These are phyloP conservation scores for Heterochromis multidens DNA, from an alignment of 2,113 vertebrate species.

Conservation along the genomic window DNA sequence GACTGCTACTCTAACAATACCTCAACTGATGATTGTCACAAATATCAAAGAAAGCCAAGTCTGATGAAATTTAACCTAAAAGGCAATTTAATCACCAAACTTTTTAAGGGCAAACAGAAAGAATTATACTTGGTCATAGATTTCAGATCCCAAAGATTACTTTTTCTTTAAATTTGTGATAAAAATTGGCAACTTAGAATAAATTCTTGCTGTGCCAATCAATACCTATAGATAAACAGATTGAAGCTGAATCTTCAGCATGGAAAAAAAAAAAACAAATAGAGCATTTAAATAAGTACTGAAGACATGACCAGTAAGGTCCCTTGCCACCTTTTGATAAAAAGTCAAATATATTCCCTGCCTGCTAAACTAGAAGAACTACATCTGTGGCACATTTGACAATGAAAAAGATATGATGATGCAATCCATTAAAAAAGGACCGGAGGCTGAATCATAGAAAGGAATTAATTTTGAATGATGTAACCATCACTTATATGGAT, in stretches of 20 bases:
- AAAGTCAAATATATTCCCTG: neutral
- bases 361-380: neutral
- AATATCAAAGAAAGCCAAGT: neutral
- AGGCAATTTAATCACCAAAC: neutral
- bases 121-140: too few relatives aligned
- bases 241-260: neutral
- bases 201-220: neutral
- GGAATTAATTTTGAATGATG: neutral
- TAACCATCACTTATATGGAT: neutral
- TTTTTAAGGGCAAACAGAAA: neutral
- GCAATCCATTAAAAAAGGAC: neutral
- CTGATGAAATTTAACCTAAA: neutral
- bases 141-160: neutral
- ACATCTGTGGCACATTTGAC: neutral
- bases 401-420: neutral
- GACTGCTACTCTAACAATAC: neutral
- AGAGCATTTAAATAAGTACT: neutral
- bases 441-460: neutral
- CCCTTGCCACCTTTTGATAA: neutral
- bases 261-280: neutral
- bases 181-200: neutral
- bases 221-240: neutral
- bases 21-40: neutral
- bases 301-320: neutral
- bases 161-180: neutral